Base-by-base conservation (phyloP, 1,140 invertebrate species). In the Teleogryllus occipitalis region DNA sequence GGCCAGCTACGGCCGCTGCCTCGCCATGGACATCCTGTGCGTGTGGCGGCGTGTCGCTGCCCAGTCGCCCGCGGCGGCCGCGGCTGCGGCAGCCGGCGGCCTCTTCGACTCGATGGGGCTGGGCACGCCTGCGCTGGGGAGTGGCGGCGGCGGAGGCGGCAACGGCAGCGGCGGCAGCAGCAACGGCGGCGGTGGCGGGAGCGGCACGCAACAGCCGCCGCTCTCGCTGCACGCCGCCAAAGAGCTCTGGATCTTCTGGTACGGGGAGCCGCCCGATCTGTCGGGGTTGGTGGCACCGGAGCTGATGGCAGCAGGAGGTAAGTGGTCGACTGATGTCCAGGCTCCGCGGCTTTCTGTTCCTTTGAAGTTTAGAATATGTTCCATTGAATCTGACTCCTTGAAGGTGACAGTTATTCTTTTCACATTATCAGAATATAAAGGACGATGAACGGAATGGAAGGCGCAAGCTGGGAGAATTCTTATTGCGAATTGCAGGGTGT, bases 221-320 rank as follows among this genome's bases (percentile, higher is more conserved):
- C 90, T 94, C 82, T 93, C 92, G 81, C 89, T 95, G 75, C 90
- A 91, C 83, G 91, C 91, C 81, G 92, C 94, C 85, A 99, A 98
- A 89, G 97, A 99, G 87, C 90, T 99, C 18, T 99, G 97, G 98
- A 95, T 99, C 84, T 99, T 99, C 89, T 99, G 97, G 97, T 99
- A 99, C 89, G 97, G 97, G 83, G 96, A 98, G 86, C 96, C 98
- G 87, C 97, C 97, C 47, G 95, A 97, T 86, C 90, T 97, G 77
- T 92, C 90, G 84, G 93, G 93, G 83, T 89, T 95, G 80, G 92
- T 96, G 80, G 92, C 93, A 76, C 92, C 91, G 7, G 93, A 95
- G 86, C 90, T 96, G 79, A 90, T 94, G 77, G 89, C 90, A 82
- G 90, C 90, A 83, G 93, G 93, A 95, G 87, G 92, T 92, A 91